Base-by-base conservation (phyloP, 2,888 invertebrate species). In the Dione juno region DNA sequence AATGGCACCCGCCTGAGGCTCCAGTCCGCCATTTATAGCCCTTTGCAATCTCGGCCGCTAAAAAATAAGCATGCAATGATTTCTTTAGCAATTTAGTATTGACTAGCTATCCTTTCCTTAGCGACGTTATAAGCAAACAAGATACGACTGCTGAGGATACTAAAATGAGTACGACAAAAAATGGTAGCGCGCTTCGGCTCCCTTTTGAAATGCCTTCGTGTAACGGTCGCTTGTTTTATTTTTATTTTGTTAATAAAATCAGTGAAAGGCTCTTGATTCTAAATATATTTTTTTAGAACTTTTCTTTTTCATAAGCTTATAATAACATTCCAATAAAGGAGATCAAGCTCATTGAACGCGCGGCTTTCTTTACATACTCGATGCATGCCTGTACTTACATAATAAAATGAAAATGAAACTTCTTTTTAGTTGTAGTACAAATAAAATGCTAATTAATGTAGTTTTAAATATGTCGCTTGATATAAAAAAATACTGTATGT, bases 1-100 rank as follows among this genome's bases (percentile, higher is more conserved):
- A 93, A 93, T 92, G 90, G 90, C 89, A 86, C 89, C 84, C 83
- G 92, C 92, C 92, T 75, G 78, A 83, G 90, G 88, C 78, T 79
- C 66, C 82, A 79, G 81, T 82, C 84, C 82, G 86, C 91, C 92
- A 86, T 91, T 92, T 93, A 90, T 88, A 90, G 92, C 87, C 80
- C 82, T 84, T 87, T 79, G 87, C 91, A 92, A 92, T 92, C 91
- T 89, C 87, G 81, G 80, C 86, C 79, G 84, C 83, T 86, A 91
- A 92, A 93, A 92, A 93, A 90, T 86, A 82, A 86, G 80, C 81
- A 84, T 81, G 83, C 85, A 85, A 83, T 81, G 83, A 88, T 90
- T 89, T 88, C 88, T 87, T 88, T 80, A 80, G 81, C 78, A 82
- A 82, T 81, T 84, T 82, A 80, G 78, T 85, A 81, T 40, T 40